These are phyloP conservation scores for Chouioia cunea DNA, from an alignment of 2,888 invertebrate species.

Conservation along the genomic window DNA sequence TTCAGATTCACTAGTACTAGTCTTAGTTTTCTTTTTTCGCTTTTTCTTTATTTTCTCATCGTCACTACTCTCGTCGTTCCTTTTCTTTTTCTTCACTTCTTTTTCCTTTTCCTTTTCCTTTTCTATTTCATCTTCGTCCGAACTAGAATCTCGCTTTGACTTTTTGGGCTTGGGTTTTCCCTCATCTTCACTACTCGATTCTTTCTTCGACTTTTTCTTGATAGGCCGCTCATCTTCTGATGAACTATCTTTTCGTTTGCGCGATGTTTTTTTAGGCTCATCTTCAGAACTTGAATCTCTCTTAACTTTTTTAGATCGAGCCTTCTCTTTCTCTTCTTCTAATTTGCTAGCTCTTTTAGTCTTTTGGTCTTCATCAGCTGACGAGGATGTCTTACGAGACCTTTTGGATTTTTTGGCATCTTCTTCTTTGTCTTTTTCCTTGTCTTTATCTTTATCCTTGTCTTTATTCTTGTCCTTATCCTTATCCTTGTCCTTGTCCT, in stretches of 20 bases:
- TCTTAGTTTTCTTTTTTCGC: slow-evolving; percentile 68
- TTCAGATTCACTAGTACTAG: slow-evolving; percentile 67
- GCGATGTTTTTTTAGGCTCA: slow-evolving; percentile 73
- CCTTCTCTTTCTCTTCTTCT: slow-evolving; percentile 71
- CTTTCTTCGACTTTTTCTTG: slow-evolving; percentile 69
- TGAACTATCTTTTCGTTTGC: slow-evolving; percentile 75
- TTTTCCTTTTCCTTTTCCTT: slow-evolving; percentile 76
- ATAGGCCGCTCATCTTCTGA: slow-evolving; percentile 72
- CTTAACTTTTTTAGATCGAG: slow-evolving; percentile 62
- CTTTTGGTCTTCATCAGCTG: slow-evolving; percentile 63
- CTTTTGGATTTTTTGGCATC: slow-evolving; percentile 63
- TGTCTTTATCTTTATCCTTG: too few relatives aligned
- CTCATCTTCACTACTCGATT: slow-evolving; percentile 65
- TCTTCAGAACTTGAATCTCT: slow-evolving; percentile 75
- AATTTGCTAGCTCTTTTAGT: slow-evolving; percentile 58
- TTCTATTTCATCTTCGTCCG: slow-evolving; percentile 77
- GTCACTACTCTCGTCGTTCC: slow-evolving; percentile 73
- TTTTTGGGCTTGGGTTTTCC: slow-evolving; percentile 59
- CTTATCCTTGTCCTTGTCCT: too few relatives aligned
- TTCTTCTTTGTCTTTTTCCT: slow-evolving; percentile 62
- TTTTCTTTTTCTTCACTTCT: slow-evolving; percentile 76
- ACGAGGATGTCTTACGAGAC: slow-evolving; percentile 62
- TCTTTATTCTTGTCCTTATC: too few relatives aligned
- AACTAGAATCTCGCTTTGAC: slow-evolving; percentile 63
- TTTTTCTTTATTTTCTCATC: slow-evolving; percentile 72